These are phyloP conservation scores for Lepidotrigona ventralis DNA, from an alignment of 1,140 invertebrate genomes.

Conservation along the genomic window DNA sequence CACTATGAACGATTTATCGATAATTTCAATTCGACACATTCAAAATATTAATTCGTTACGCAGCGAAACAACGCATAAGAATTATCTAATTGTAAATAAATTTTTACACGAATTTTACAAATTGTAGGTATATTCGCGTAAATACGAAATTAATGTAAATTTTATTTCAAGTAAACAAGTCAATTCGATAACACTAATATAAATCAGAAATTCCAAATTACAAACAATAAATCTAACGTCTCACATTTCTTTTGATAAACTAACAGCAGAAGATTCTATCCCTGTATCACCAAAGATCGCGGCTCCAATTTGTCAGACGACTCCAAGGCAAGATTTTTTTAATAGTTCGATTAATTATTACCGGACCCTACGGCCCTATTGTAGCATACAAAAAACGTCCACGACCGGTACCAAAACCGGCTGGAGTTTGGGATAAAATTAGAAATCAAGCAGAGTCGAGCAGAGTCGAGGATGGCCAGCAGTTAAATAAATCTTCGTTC, in stretches of 20 bases:
- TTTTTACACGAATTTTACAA: too few species aligned
- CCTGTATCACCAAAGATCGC: background rate
- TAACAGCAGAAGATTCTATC: background rate
- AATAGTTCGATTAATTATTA: slow-evolving; percentile 48
- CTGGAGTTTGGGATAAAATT: slow-evolving; percentile 75
- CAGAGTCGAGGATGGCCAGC: slow-evolving; percentile 60
- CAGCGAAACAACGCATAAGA: background rate
- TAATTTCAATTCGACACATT: too few species aligned
- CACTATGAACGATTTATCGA: background rate
- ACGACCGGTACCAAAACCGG: slow-evolving; percentile 71
- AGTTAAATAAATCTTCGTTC: slow-evolving; percentile 60
- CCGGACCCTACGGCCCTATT: slow-evolving; percentile 26
- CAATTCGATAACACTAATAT: too few species aligned
- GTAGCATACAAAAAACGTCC: background rate
- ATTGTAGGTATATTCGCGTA: too few species aligned
- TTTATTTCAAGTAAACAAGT: too few species aligned
- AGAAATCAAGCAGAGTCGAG: slow-evolving; percentile 66
- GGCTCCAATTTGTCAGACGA: background rate
- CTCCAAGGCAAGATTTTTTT: background rate
- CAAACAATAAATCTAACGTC: too few species aligned
- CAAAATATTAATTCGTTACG: background rate
- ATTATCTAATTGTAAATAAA: too few species aligned
- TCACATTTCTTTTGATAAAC: background rate
- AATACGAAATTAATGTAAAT: too few species aligned
- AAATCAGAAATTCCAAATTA: too few species aligned